These are phyloP conservation scores for Agonopterix alstromeriana DNA, from an alignment of 2,888 invertebrate genomes.

Conservation along the genomic window DNA sequence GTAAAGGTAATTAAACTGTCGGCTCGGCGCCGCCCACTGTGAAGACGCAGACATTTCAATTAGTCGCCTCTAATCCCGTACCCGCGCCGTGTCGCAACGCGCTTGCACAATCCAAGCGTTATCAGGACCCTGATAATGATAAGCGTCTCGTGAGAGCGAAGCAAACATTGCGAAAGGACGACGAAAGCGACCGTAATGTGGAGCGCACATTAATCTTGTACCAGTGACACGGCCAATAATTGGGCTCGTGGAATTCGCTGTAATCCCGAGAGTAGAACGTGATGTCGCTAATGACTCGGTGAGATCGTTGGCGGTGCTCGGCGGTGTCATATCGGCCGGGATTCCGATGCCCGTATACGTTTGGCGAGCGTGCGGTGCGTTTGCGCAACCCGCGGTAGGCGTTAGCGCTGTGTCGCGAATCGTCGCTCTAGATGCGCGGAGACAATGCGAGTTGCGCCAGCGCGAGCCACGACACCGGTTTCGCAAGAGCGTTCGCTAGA, in stretches of 20 bases:
- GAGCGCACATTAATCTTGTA: conserved; percentile 7
- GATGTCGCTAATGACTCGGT: conserved; percentile 1
- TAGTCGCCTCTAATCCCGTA: conserved; percentile 37
- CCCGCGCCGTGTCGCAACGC: conserved; percentile 11
- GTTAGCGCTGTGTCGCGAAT: conserved; percentile 37
- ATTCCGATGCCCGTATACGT: conserved; percentile 27
- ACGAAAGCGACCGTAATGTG: conserved; percentile 2
- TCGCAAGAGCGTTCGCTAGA: conserved; percentile 23
- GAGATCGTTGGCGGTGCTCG: conserved; percentile 6
- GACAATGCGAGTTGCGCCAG: conserved; percentile 41
- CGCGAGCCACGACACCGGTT: conserved; percentile 14
- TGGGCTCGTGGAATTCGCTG: conserved; percentile 3
- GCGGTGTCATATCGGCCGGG: conserved; percentile 10
- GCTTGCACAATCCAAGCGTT: conserved; percentile 19
- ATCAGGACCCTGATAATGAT: conserved; percentile 7
- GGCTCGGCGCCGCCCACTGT: conserved; percentile 37
- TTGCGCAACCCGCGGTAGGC: conserved; percentile 40
- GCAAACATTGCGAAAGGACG: conserved; percentile 8
- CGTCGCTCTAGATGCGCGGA: conserved; percentile 51
- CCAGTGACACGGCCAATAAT: conserved; percentile 8
- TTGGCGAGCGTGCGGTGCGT: conserved; percentile 17
- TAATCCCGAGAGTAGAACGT: neutral
- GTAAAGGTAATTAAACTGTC: conserved; percentile 49
- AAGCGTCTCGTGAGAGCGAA: conserved; percentile 7
- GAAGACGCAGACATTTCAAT: conserved; percentile 49